phyloP scores from a whole-genome alignment of 2,888 invertebrate species.

The Cephonodes hylas region DNA sequence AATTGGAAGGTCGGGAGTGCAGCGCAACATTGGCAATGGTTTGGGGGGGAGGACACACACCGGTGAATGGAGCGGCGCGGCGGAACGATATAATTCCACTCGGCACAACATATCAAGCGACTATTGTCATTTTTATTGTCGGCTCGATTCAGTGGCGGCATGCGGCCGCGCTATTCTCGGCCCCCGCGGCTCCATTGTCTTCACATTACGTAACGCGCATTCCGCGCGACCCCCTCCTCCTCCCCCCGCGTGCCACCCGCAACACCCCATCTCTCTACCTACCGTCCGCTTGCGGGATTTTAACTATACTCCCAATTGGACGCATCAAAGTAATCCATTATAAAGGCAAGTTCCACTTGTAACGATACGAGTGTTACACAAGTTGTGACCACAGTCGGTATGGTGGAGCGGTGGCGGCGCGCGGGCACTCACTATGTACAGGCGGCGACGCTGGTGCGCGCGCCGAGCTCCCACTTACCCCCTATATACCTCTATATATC shows the following conservation, averaged over 20 bases:
- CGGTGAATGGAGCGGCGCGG: neutral
- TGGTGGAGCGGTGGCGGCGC: neutral
- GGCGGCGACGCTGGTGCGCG: conserved; percentile 4
- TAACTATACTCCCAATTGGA: neutral
- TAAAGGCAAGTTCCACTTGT: too few relatives aligned
- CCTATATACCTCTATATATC: conserved; percentile 11
- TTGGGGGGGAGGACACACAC: neutral
- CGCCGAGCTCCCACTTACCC: neutral
- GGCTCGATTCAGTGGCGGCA: neutral
- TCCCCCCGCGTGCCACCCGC: neutral
- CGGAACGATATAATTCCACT: neutral
- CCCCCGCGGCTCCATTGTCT: conserved; percentile 8
- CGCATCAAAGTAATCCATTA: neutral
- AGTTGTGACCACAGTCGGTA: neutral
- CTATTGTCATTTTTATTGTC: neutral
- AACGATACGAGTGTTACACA: too few relatives aligned
- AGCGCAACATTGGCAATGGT: neutral
- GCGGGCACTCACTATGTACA: neutral
- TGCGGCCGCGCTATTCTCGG: conserved; percentile 3
- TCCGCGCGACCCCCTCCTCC: neutral
- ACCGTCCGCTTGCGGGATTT: too few relatives aligned
- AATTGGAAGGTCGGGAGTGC: too few relatives aligned
- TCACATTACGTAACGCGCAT: neutral
- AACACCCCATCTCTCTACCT: too few relatives aligned
- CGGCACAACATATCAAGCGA: neutral